These are phyloP conservation scores for Callinectes sapidus DNA, from an alignment of 2,888 invertebrate genomes.

Conservation along the genomic window DNA sequence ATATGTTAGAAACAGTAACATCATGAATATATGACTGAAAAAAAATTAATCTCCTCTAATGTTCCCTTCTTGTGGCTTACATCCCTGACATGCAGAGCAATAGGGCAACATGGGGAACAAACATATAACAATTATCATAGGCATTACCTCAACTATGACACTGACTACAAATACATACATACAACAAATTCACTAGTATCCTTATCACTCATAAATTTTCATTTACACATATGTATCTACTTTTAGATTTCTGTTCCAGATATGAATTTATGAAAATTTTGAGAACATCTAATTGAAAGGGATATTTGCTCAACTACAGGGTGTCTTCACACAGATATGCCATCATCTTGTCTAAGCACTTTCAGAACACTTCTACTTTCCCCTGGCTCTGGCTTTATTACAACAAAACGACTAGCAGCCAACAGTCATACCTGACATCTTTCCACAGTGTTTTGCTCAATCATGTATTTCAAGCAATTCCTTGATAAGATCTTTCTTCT, in stretches of 20 bases:
- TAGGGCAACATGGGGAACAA: slow-evolving; percentile 37
- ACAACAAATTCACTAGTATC: slow-evolving; percentile 36
- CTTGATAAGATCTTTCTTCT: background rate
- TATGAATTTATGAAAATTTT: background rate
- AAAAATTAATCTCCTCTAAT: background rate
- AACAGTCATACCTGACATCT: background rate
- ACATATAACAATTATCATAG: slow-evolving; percentile 39
- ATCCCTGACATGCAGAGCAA: slow-evolving; percentile 44
- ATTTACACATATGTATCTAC: background rate
- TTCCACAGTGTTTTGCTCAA: background rate
- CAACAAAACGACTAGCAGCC: background rate
- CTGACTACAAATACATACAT: slow-evolving; percentile 49
- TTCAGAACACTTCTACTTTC: background rate
- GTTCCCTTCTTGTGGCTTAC: slow-evolving; percentile 46
- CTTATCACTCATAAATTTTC: background rate
- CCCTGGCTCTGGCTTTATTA: background rate
- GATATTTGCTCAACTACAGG: background rate
- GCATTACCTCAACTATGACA: slow-evolving; percentile 49
- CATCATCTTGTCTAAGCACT: background rate
- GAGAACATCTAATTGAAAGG: background rate
- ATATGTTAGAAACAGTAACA: background rate
- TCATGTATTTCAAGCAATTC: background rate
- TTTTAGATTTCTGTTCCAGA: background rate
- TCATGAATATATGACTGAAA: background rate
- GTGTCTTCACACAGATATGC: background rate